Conservation (phyloP, 2,888 invertebrate species). For the Conops quadrifasciatus region DNA sequence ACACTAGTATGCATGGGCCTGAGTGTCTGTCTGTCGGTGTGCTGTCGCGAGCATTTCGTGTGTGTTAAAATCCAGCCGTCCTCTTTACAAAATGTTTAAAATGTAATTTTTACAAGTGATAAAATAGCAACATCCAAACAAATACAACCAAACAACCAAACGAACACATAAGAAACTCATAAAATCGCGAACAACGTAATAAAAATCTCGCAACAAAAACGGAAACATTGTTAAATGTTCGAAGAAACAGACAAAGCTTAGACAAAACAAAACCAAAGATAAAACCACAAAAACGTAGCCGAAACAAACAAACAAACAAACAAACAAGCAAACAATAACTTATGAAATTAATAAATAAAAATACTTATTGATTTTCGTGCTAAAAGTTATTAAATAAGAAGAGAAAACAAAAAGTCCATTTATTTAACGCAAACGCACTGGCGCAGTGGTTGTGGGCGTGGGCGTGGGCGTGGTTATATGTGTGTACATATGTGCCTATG, state of each 20-base stretch:
- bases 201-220: neutral
- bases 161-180: neutral
- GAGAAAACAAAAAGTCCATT: no score
- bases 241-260: neutral
- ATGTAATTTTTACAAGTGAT: slow-evolving; percentile 14
- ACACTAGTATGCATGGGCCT: neutral
- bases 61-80: slow-evolving; percentile 24
- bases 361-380: no score
- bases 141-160: no score
- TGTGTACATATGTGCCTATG: no score
- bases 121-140: no score
- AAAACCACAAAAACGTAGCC: neutral
- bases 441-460: no score
- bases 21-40: slow-evolving; percentile 37
- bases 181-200: neutral
- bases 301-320: no score
- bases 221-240: neutral
- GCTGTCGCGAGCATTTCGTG: slow-evolving; percentile 24
- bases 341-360: no score
- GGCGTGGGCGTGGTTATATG: no score
- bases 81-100: slow-evolving; percentile 26
- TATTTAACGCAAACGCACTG: no score
- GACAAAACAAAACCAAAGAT: neutral
- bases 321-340: no score
- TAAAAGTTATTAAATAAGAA: no score